These are phyloP conservation scores for Anastrepha obliqua DNA, from an alignment of 1,140 invertebrate species.

Conservation along the genomic window DNA sequence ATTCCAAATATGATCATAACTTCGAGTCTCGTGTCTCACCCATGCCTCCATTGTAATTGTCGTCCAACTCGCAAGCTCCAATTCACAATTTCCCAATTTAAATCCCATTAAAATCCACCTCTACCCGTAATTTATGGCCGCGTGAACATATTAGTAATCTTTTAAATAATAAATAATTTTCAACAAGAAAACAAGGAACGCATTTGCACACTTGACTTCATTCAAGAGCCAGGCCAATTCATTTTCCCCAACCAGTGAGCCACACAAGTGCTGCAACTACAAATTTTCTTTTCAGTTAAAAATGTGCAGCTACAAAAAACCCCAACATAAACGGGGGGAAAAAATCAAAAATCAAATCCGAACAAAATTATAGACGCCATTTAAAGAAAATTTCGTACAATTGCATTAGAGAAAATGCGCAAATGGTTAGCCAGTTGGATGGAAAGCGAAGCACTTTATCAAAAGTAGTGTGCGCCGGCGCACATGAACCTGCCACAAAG, in stretches of 20 bases:
- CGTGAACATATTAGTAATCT: conserved; percentile 32
- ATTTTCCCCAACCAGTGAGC: not conserved
- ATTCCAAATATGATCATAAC: too few species aligned
- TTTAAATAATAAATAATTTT: conserved; percentile 24
- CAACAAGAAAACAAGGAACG: not conserved
- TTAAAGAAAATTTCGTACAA: conserved; percentile 36
- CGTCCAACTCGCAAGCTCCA: not conserved
- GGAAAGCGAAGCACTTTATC: not conserved
- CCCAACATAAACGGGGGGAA: not conserved
- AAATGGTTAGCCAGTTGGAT: not conserved
- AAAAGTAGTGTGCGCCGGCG: not conserved
- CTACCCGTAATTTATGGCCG: not conserved
- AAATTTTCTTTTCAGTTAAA: not conserved
- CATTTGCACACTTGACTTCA: conserved; percentile 21
- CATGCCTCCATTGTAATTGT: too few species aligned
- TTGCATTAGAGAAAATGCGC: conserved; percentile 20
- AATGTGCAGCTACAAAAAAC: not conserved
- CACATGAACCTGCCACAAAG: conserved; percentile 28
- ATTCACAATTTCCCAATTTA: conserved; percentile 7
- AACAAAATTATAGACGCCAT: not conserved
- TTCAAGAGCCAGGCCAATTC: not conserved
- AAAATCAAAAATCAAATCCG: not conserved
- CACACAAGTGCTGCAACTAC: not conserved
- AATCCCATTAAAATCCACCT: conserved; percentile 7
- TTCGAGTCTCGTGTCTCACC: too few species aligned